A percentile compares a stretch with the other conserved stretches of the same genome.
These are phyloP conservation scores for Calidris pugnax DNA, from an alignment of 2,113 vertebrate genomes.

Conservation along the genomic window DNA sequence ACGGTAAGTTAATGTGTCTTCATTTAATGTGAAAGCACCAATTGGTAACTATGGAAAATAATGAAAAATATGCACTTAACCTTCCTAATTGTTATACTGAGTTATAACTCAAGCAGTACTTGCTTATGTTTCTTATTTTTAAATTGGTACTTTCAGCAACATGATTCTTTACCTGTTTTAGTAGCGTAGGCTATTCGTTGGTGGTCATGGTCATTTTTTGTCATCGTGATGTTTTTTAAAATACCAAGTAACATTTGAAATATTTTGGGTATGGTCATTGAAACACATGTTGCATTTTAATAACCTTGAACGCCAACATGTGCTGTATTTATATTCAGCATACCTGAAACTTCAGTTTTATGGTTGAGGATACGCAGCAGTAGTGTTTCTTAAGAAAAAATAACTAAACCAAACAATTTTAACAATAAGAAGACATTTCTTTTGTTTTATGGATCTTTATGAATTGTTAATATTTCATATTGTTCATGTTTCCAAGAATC, in stretches of 20 bases:
- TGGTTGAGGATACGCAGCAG: neutral
- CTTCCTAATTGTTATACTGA: neutral
- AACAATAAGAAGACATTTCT: neutral
- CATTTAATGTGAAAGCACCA: conserved; percentile 30
- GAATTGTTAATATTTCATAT: neutral
- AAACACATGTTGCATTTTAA: neutral
- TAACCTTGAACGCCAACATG: neutral
- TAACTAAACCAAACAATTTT: neutral
- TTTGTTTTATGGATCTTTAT: neutral
- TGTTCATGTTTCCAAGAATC: neutral
- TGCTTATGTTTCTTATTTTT: conserved; percentile 16
- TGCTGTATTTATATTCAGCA: neutral
- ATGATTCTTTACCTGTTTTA: neutral
- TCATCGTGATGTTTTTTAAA: neutral
- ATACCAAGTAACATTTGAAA: neutral
- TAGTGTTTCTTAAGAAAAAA: neutral
- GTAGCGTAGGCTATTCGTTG: neutral
- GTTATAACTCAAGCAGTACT: neutral
- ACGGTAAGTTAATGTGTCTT: conserved; percentile 50
- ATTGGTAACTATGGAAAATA: conserved; percentile 44
- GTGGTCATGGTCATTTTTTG: neutral
- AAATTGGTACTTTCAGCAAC: neutral
- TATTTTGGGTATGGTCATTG: neutral
- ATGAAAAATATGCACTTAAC: conserved; percentile 15
- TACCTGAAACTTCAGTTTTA: neutral